Percentiles rank a stretch among this genome's conserved stretches.
Evolutionary conservation across 2,113 vertebrate genomes (phyloP).

Genomic region (Saguinus imperator): DNA sequence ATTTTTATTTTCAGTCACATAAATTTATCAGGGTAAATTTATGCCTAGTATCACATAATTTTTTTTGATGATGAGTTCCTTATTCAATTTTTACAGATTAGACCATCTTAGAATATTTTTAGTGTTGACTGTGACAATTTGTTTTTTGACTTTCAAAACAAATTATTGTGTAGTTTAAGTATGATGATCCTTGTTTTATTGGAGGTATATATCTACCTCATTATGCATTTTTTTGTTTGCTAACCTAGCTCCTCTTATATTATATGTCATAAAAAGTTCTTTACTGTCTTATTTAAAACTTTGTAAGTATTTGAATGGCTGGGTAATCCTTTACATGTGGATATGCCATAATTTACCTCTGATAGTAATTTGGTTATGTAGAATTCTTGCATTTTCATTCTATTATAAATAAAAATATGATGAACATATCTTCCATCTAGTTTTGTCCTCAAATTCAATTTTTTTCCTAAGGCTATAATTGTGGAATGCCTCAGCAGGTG

Average conservation of each 20-base stretch:
- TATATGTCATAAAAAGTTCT: background rate
- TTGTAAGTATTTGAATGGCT: slow-evolving; percentile 21
- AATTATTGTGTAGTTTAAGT: background rate
- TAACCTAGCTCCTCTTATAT: background rate
- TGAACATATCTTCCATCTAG: background rate
- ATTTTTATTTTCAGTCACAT: background rate
- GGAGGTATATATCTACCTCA: background rate
- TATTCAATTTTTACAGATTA: background rate
- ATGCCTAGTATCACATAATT: background rate
- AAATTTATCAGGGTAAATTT: background rate
- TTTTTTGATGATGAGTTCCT: background rate
- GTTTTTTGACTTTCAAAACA: background rate
- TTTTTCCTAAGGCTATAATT: background rate
- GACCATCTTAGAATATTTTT: background rate
- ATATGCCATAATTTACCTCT: background rate
- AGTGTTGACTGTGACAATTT: background rate
- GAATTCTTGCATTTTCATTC: background rate
- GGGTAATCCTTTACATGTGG: background rate
- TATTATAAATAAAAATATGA: background rate
- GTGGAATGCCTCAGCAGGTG: background rate
- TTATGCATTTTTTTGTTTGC: slow-evolving; percentile 5
- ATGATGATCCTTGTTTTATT: background rate
- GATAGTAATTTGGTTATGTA: background rate
- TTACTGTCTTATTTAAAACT: background rate
- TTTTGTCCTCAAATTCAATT: background rate